phyloP scores from a whole-genome alignment of 2,113 vertebrate species.

The Nycticebus coucang region DNA sequence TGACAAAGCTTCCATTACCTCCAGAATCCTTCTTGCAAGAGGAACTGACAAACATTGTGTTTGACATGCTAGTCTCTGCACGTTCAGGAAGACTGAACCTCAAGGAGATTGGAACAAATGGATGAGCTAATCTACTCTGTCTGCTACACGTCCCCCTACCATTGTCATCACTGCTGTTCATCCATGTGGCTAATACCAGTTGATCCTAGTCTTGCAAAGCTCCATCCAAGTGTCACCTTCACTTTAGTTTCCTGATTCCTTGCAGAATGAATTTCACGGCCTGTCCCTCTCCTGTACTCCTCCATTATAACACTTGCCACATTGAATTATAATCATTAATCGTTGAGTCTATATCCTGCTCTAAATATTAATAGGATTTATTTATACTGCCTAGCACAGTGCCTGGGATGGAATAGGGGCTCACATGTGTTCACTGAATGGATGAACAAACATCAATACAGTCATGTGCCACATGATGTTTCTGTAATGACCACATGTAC shows the following conservation, averaged over 20 bases:
- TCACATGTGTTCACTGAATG: background rate
- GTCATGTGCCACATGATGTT: background rate
- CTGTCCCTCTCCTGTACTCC: background rate
- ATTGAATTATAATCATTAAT: background rate
- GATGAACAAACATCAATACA: background rate
- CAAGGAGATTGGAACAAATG: background rate
- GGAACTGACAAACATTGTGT: background rate
- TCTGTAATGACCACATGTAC: background rate
- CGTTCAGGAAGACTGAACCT: background rate
- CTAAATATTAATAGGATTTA: background rate
- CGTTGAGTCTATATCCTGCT: background rate
- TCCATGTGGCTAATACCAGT: background rate
- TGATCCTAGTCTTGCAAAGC: background rate
- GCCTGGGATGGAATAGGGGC: background rate
- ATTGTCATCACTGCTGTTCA: background rate
- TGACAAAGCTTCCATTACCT: background rate
- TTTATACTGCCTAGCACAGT: background rate
- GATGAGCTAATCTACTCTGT: background rate
- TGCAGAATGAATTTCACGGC: background rate
- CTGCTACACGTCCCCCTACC: background rate
- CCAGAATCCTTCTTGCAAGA: background rate
- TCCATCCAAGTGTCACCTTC: background rate
- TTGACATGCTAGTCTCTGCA: background rate
- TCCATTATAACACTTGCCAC: background rate
- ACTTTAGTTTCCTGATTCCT: background rate